Conservation (phyloP, 2,797 vertebrate species). For the Syndactyla subalaris region DNA sequence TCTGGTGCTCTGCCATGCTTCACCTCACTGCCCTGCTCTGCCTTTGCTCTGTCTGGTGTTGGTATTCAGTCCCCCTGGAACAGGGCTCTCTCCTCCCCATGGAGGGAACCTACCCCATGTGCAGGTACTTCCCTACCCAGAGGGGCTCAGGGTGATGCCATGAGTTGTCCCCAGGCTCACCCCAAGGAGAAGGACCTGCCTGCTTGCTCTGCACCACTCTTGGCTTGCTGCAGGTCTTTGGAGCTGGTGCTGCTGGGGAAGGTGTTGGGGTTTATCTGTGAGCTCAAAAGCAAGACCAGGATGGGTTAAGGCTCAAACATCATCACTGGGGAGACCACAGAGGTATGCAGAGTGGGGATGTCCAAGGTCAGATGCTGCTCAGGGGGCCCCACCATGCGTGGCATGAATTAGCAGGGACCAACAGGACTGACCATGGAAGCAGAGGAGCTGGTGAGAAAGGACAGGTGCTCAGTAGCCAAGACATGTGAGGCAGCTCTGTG, state of each 20-base stretch:
- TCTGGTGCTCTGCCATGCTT: neutral
- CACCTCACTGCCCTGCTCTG: neutral
- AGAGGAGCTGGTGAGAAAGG: neutral
- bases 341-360: neutral
- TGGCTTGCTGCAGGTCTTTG: neutral
- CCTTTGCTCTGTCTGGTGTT: neutral
- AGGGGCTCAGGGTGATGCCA: neutral
- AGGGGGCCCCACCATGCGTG: fast-evolving
- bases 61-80: neutral
- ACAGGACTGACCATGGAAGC: fast-evolving
- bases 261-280: neutral
- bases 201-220: neutral
- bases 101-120: fast-evolving
- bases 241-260: neutral
- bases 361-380: neutral
- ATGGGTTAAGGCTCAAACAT: neutral
- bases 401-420: neutral
- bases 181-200: neutral
- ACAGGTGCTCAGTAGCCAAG: neutral
- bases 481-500: neutral
- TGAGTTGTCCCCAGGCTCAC: neutral
- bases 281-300: neutral
- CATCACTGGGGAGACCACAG: neutral
- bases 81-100: neutral
- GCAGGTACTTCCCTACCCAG: neutral